A percentile compares a stretch with the other conserved stretches of the same genome.
These are phyloP conservation scores for Maniola jurtina DNA, from an alignment of 1,140 invertebrate genomes.

Conservation along the genomic window DNA sequence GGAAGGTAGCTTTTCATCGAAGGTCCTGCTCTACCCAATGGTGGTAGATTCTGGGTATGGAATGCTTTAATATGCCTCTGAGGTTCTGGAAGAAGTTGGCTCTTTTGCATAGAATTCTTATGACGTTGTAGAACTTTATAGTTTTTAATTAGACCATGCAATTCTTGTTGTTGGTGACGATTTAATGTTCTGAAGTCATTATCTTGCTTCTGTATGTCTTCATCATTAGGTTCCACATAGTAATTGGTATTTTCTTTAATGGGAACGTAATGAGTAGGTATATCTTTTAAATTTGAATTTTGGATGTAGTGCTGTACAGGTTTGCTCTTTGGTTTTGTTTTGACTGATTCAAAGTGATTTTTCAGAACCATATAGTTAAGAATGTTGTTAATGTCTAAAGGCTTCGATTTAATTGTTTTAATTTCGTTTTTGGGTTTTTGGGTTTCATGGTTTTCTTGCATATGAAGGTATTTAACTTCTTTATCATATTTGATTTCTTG, in stretches of 20 bases:
- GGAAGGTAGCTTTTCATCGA: constrained; percentile 68
- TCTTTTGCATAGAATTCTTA: constrained; percentile 38
- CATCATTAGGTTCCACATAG: constrained; percentile 31
- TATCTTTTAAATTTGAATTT: constrained; percentile 34
- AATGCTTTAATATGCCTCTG: constrained; percentile 48
- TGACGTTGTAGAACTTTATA: constrained; percentile 69
- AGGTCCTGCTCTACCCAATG: constrained; percentile 65
- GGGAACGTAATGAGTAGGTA: constrained; percentile 32
- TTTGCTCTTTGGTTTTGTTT: constrained; percentile 44
- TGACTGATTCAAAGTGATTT: constrained; percentile 64
- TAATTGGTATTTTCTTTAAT: constrained; percentile 17
- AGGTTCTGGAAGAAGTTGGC: constrained; percentile 38
- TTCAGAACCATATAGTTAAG: constrained; percentile 58
- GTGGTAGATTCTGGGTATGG: constrained; percentile 51
- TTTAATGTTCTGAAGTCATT: constrained; percentile 32
- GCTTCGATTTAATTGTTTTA: constrained; percentile 47
- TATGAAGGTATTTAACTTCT: constrained; percentile 44
- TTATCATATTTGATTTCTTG: constrained; percentile 40
- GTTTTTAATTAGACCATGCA: constrained; percentile 64
- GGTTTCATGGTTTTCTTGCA: constrained; percentile 33
- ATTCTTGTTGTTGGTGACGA: constrained; percentile 47
- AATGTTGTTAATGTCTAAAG: constrained; percentile 53
- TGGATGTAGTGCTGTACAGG: constrained; percentile 21
- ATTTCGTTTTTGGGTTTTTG: constrained; percentile 40
- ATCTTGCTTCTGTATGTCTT: constrained; percentile 26